Evolutionary conservation across 2,888 invertebrate genomes (phyloP).

Genomic region (Dione vanillae): DNA sequence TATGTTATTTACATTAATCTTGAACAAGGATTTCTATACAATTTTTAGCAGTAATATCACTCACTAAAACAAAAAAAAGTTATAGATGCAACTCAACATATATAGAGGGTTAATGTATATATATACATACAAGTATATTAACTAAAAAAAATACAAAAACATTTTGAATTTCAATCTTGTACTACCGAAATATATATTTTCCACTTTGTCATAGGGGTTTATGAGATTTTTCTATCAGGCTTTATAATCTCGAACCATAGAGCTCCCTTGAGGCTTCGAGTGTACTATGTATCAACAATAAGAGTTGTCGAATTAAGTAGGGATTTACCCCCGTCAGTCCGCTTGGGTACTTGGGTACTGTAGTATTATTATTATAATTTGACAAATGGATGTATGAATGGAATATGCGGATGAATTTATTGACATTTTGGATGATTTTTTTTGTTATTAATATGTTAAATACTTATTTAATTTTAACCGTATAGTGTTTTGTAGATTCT

Average conservation of each 20-base stretch:
- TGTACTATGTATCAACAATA: constrained; percentile 29
- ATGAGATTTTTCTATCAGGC: constrained; percentile 19
- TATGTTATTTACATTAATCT: neutral
- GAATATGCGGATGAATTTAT: neutral
- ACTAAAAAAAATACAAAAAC: too few species aligned
- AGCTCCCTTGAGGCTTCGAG: constrained; percentile 23
- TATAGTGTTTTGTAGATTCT: too few species aligned
- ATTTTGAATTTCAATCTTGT: neutral
- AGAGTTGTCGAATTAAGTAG: constrained; percentile 30
- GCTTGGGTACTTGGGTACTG: neutral
- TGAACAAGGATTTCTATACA: neutral
- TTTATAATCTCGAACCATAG: constrained; percentile 23
- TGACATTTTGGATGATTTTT: neutral
- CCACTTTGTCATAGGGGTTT: neutral
- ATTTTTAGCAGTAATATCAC: neutral
- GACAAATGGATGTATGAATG: neutral
- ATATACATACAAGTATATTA: too few species aligned
- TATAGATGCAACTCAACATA: too few species aligned
- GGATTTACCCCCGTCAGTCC: constrained; percentile 6
- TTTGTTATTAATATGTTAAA: neutral
- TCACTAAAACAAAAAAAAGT: too few species aligned
- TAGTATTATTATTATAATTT: constrained; percentile 8
- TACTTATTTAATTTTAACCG: neutral
- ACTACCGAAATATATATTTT: neutral
- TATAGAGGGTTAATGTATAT: too few species aligned